phyloP scores from a whole-genome alignment of 2,888 invertebrate species.

The Drosophila quinaria region DNA sequence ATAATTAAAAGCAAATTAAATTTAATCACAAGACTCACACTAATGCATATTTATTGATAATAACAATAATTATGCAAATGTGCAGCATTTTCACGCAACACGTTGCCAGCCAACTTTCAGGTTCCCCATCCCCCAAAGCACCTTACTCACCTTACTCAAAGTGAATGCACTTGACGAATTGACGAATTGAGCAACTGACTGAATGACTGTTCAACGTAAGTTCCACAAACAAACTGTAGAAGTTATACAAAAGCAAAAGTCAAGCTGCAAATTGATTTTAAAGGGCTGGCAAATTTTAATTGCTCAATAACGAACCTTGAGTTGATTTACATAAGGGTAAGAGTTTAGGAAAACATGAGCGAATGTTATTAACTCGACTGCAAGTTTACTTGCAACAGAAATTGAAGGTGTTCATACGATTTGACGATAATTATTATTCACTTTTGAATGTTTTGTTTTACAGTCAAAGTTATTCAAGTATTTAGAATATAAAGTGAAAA shows the following conservation, averaged over 20 bases:
- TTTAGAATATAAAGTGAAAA: not conserved
- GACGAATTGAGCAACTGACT: constrained; percentile 13
- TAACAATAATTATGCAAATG: constrained; percentile 76
- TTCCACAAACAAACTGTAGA: constrained; percentile 16
- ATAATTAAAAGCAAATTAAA: constrained; percentile 75
- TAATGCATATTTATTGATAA: constrained; percentile 76
- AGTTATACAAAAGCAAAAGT: constrained; percentile 10
- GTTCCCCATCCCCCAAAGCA: constrained; percentile 4
- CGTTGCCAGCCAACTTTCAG: constrained; percentile 34
- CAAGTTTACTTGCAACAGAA: not conserved
- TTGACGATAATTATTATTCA: too few species aligned
- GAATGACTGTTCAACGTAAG: constrained; percentile 11
- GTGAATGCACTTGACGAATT: constrained; percentile 39
- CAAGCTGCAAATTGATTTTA: constrained; percentile 27
- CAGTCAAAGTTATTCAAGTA: too few species aligned
- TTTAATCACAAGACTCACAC: constrained; percentile 66
- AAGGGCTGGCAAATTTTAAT: constrained; percentile 29
- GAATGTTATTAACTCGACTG: not conserved
- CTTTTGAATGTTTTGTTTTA: not conserved
- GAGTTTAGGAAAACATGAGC: not conserved
- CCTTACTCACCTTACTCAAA: constrained; percentile 12
- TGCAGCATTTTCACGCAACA: constrained; percentile 64
- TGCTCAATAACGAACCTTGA: constrained; percentile 35
- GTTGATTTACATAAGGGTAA: constrained; percentile 25
- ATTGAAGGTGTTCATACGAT: not conserved